Conservation (phyloP, 2,888 invertebrate species). For the Toxonevra muliebris region DNA sequence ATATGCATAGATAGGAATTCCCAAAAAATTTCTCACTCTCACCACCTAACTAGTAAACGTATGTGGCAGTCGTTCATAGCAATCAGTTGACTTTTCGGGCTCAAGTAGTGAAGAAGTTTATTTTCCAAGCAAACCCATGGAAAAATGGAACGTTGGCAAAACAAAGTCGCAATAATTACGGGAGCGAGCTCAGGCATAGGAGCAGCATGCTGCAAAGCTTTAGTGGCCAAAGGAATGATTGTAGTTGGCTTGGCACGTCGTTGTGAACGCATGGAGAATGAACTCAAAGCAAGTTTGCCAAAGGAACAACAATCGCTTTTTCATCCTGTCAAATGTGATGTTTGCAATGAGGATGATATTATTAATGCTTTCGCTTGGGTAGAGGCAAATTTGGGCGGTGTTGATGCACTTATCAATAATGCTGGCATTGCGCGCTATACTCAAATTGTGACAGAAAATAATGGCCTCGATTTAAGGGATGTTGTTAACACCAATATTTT, state of each 20-base stretch:
- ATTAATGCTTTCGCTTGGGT: conserved; percentile 66
- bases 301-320: conserved; percentile 49
- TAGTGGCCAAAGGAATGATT: conserved; percentile 47
- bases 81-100: no score
- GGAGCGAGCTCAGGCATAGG: conserved; percentile 73
- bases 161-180: conserved; percentile 70
- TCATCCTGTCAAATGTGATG: conserved; percentile 66
- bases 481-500: conserved; percentile 65
- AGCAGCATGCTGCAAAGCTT: conserved; percentile 47
- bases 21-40: no score
- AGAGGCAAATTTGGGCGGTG: conserved; percentile 65
- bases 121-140: no score
- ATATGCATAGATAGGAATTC: no score
- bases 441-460: conserved; percentile 39
- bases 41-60: no score
- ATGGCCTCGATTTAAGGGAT: conserved; percentile 47
- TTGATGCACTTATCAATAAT: conserved; percentile 69
- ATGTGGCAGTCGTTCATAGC: no score
- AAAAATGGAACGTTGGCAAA: conserved; percentile 67
- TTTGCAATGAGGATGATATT: conserved; percentile 68
- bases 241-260: conserved; percentile 66
- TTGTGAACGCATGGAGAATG: conserved; percentile 45
- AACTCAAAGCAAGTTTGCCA: conserved; percentile 43
- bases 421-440: conserved; percentile 54
- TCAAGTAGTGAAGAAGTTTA: conserved; percentile 35